Conservation (phyloP, 2,113 vertebrate genomes). For the Osmerus eperlanus region DNA sequence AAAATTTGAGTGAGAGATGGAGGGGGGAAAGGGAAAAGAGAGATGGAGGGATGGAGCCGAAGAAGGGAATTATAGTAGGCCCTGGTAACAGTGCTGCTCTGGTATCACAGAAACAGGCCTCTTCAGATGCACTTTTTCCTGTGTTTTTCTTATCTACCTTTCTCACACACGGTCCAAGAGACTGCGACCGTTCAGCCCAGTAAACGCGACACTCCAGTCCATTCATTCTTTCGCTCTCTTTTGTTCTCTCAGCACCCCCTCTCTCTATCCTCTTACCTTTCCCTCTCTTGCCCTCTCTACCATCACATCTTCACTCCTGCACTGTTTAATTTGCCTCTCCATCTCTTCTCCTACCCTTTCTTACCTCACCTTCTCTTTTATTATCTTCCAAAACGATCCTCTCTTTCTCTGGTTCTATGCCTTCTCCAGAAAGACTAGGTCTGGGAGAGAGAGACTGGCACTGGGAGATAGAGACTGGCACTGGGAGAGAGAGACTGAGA, state of each 20-base stretch:
- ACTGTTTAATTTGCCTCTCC: background rate
- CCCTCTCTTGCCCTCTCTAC: background rate
- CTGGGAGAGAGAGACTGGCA: too few relatives aligned
- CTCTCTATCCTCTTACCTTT: background rate
- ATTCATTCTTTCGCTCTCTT: too few relatives aligned
- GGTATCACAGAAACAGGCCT: slow-evolving; percentile 58
- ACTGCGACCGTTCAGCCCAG: background rate
- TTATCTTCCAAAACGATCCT: too few relatives aligned
- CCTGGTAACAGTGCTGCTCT: slow-evolving; percentile 42
- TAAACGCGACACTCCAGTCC: slow-evolving; percentile 15
- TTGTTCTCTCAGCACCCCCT: too few relatives aligned
- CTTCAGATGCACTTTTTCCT: slow-evolving; percentile 46
- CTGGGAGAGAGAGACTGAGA: too few relatives aligned
- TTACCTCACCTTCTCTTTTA: background rate
- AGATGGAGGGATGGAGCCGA: slow-evolving; percentile 38
- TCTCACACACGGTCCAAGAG: slow-evolving; percentile 40
- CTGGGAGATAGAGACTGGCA: too few relatives aligned
- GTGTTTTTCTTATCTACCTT: background rate
- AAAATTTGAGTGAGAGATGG: slow-evolving; percentile 21
- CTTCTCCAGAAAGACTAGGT: too few relatives aligned
- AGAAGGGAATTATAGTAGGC: slow-evolving; percentile 51
- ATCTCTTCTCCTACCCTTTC: background rate
- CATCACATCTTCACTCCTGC: background rate
- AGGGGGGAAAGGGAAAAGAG: slow-evolving; percentile 2
- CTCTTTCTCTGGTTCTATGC: too few relatives aligned